A percentile compares a stretch with the other conserved stretches of the same genome.
These are phyloP conservation scores for Patiria miniata DNA, from an alignment of 35 echinoderm and acorn worm species.

Conservation along the genomic window DNA sequence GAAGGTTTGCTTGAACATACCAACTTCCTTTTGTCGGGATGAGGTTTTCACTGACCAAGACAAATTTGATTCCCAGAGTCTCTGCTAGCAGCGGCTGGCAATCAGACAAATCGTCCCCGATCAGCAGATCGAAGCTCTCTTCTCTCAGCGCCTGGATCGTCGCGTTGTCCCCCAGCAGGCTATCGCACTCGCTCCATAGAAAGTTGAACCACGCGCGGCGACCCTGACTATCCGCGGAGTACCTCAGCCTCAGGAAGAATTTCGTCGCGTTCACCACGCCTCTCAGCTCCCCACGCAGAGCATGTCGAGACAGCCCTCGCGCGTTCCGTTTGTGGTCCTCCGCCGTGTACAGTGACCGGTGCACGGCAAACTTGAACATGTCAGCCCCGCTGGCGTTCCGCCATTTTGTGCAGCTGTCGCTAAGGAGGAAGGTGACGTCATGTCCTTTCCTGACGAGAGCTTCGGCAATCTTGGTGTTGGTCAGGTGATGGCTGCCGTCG, in stretches of 20 bases:
- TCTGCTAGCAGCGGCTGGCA: neutral
- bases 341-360: neutral
- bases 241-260: neutral
- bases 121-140: neutral
- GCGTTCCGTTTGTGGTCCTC: neutral
- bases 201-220: neutral
- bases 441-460: neutral
- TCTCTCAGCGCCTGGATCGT: neutral
- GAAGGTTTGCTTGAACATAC: neutral
- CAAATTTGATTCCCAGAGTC: neutral
- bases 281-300: neutral
- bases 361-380: neutral
- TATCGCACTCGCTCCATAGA: neutral
- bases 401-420: slow-evolving; percentile 11
- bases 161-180: neutral
- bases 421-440: slow-evolving; percentile 7
- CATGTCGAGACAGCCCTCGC: neutral
- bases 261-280: neutral
- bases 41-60: neutral
- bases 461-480: neutral
- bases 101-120: neutral
- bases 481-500: slow-evolving; percentile 9
- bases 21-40: neutral
- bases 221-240: too few species aligned
- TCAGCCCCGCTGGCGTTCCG: neutral